phyloP scores from a whole-genome alignment of 2,888 invertebrate genomes.

The Listrodromus nycthemerus region DNA sequence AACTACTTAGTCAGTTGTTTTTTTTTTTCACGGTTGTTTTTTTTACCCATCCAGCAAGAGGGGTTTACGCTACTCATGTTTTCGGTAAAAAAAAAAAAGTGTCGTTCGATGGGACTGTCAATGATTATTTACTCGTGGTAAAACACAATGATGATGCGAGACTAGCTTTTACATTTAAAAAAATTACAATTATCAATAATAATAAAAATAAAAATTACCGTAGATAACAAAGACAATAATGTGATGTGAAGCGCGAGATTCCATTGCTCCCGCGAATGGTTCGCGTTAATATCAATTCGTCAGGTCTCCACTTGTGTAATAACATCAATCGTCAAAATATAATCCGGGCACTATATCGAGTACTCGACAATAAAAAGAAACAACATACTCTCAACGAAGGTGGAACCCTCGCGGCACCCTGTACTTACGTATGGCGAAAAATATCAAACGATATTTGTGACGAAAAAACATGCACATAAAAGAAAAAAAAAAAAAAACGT shows the following conservation, averaged over 20 bases:
- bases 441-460: conserved; percentile 49
- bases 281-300: conserved; percentile 62
- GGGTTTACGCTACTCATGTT: conserved; percentile 47
- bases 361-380: conserved; percentile 44
- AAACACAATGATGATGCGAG: conserved; percentile 70
- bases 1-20: conserved; percentile 68
- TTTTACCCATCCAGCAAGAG: conserved; percentile 61
- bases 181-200: conserved; percentile 45
- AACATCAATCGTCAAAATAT: conserved; percentile 40
- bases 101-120: conserved; percentile 36
- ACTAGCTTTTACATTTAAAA: conserved; percentile 80
- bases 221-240: conserved; percentile 46
- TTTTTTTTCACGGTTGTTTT: conserved; percentile 45
- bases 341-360: conserved; percentile 27
- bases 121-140: conserved; percentile 38
- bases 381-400: conserved; percentile 43
- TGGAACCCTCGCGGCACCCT: conserved; percentile 50
- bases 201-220: conserved; percentile 47
- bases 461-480: conserved; percentile 38
- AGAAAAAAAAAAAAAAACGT: conserved; percentile 27
- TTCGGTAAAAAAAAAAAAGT: conserved; percentile 35
- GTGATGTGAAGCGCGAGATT: conserved; percentile 47
- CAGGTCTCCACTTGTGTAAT: conserved; percentile 36
- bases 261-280: conserved; percentile 41
- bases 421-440: conserved; percentile 55